Conservation (phyloP, 1,140 invertebrate species). For the Cyclina sinensis region DNA sequence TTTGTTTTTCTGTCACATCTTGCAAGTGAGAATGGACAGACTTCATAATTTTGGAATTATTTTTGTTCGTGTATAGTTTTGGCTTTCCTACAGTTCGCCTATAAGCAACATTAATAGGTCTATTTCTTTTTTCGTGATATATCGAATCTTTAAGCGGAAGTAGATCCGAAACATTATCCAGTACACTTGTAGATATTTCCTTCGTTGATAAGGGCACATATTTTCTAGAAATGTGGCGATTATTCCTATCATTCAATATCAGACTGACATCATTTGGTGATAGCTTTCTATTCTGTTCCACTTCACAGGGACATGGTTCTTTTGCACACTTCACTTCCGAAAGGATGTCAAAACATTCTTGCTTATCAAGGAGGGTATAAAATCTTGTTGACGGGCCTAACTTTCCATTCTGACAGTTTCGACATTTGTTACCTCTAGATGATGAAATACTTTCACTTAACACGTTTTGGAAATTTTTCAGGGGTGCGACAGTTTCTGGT, state of each 20-base stretch:
- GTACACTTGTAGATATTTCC: not conserved
- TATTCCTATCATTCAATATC: not conserved
- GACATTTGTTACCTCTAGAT: too few species aligned
- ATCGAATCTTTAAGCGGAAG: not conserved
- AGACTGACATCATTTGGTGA: not conserved
- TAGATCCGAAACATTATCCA: not conserved
- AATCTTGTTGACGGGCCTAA: too few species aligned
- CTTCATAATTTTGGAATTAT: not conserved
- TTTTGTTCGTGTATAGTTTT: not conserved
- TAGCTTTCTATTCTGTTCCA: not conserved
- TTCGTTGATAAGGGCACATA: not conserved
- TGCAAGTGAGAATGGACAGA: not conserved
- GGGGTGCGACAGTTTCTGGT: not conserved
- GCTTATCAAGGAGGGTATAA: too few species aligned
- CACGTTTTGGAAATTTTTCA: not conserved
- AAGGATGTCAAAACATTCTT: too few species aligned
- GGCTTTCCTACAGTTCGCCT: not conserved
- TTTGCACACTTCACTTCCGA: not conserved
- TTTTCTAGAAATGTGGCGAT: not conserved
- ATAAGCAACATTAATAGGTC: not conserved
- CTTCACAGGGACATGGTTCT: not conserved
- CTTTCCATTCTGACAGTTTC: too few species aligned
- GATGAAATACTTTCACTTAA: not conserved
- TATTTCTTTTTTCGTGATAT: not conserved
- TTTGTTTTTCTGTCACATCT: not conserved